Evolutionary conservation across 92 coral and sea anemone genomes (phyloP), one percentile per base, ranked within the genome.

Genomic region (Porites divaricata): DNA sequence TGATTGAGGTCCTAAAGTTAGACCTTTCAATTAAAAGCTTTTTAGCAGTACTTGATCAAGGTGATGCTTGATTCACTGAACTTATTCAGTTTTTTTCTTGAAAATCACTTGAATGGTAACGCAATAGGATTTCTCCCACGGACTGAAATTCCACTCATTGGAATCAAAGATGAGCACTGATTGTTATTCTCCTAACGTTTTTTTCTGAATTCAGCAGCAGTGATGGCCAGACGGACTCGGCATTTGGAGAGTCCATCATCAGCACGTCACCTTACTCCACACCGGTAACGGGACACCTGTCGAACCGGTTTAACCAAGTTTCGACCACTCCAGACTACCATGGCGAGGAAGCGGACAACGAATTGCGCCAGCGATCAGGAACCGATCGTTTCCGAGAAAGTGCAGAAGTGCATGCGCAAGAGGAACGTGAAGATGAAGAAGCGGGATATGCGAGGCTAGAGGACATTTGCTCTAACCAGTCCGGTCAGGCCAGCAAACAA

Each of bases 391-490:
- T 85, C 14, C 85, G 45, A 35, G 45, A 35, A 35, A 86, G 53
- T 41, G 59, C 90, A 1, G 79, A 67, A 6, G 90, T 74, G 56
- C 76, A 80, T 52, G 69, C 13, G 13, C 85, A 76, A 23, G 84
- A 86, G 17, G 81, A 81, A 9, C 82, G 81, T 11, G 89, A 85
- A 56, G 95, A 95, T 35, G 98, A 92, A 8, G 98, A 92, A 51
- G 89, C 89, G 35, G 99, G 98, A 6, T 96, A 96, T 74, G 95
- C 98, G 58, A 88, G 94, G 28, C 72, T 96, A 78, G 97, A 96
- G 70, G 99, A 96, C 62, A 79, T 95, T 49, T 91, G 88, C 22
- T 68, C 80, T 19, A 85, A 6, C 5, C 45, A 35, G 45, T 35
- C 87, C 7, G 67, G 91, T 25, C 89, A 71, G 24, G 63, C 70